These are phyloP conservation scores for Eriocheir sinensis DNA, from an alignment of 1,140 invertebrate species.

Conservation along the genomic window DNA sequence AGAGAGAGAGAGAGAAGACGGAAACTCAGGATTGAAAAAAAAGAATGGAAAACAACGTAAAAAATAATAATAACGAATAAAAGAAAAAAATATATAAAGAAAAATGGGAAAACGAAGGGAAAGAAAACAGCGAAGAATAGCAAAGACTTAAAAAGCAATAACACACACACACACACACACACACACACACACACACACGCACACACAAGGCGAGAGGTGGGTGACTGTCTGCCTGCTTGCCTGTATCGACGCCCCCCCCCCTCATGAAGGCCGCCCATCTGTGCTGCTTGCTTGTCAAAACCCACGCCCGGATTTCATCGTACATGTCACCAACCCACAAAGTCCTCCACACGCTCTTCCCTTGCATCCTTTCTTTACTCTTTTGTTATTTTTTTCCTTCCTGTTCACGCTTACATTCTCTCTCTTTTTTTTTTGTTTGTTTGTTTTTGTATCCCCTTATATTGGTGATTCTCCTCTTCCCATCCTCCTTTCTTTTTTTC, in stretches of 20 bases:
- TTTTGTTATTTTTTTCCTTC: too few species aligned
- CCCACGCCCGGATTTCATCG: neutral
- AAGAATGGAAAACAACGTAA: neutral
- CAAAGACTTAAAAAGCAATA: neutral
- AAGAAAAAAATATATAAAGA: neutral
- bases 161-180: neutral
- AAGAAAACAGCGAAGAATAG: neutral
- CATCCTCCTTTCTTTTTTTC: too few species aligned
- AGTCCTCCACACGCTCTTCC: too few species aligned
- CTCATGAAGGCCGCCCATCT: neutral
- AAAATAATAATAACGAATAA: too few species aligned
- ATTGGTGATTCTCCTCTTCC: too few species aligned
- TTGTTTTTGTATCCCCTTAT: too few species aligned
- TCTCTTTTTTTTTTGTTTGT: too few species aligned
- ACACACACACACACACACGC: conserved; percentile 33
- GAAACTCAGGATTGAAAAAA: neutral
- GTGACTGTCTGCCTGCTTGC: too few species aligned
- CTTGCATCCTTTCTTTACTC: too few species aligned
- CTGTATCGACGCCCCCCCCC: neutral
- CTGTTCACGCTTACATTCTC: too few species aligned
- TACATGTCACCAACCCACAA: neutral
- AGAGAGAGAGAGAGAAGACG: neutral
- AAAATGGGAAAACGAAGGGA: neutral
- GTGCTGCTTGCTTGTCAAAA: neutral
- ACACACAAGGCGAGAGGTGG: neutral